These are phyloP conservation scores for Triplophysa bombifrons DNA, from an alignment of 2,797 vertebrate species.

Conservation along the genomic window DNA sequence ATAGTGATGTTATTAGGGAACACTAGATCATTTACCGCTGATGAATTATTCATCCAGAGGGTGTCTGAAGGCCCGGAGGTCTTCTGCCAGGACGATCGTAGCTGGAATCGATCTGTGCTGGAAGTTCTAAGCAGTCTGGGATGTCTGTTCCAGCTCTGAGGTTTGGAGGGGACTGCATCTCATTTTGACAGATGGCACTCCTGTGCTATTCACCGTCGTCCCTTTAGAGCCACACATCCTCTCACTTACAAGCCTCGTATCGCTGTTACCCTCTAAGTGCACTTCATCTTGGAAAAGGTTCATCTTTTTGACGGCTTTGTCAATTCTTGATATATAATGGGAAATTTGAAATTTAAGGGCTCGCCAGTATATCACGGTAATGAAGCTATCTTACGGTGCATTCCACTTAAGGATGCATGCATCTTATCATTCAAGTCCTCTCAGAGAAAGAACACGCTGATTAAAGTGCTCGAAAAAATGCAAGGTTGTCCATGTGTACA, in stretches of 20 bases:
- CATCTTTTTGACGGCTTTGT: neutral
- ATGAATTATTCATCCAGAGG: constrained; percentile 49
- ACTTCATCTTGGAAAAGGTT: constrained; percentile 28
- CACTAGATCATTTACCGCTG: constrained; percentile 13
- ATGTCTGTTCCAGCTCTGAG: constrained; percentile 12
- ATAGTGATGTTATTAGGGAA: constrained; percentile 44
- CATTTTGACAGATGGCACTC: constrained; percentile 40
- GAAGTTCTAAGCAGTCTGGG: constrained; percentile 33
- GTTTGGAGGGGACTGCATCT: constrained; percentile 22
- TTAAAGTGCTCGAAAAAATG: neutral
- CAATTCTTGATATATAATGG: constrained; percentile 21
- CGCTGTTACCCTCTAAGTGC: constrained; percentile 35
- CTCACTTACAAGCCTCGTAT: constrained; percentile 28
- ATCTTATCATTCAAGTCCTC: constrained; percentile 9
- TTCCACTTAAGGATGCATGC: neutral
- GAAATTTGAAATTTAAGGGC: constrained; percentile 8
- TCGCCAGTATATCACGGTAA: constrained; percentile 8
- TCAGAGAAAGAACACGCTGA: constrained; percentile 3
- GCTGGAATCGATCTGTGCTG: constrained; percentile 38
- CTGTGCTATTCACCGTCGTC: constrained; percentile 4
- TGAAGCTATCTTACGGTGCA: constrained; percentile 1
- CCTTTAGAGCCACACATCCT: constrained; percentile 9
- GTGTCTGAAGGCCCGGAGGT: constrained; percentile 33
- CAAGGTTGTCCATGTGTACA: neutral
- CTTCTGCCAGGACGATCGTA: constrained; percentile 26